Conservation (phyloP, 2,113 vertebrate species). For the Campylorhamphus procurvoides region DNA sequence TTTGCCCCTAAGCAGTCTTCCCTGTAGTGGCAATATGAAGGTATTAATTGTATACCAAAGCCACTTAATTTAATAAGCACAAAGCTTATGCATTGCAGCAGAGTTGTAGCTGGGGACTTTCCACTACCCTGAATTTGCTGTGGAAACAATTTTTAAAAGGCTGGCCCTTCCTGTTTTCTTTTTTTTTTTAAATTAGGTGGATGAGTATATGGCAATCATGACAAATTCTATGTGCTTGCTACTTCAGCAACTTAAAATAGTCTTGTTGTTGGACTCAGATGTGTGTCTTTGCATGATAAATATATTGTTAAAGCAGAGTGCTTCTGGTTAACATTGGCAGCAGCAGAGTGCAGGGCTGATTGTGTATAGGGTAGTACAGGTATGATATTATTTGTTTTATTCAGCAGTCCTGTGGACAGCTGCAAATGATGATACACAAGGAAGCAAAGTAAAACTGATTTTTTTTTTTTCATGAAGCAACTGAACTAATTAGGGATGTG, state of each 20-base stretch:
- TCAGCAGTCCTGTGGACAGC: neutral
- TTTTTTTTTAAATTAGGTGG: neutral
- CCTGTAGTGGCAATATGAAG: constrained; percentile 2
- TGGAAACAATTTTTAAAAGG: constrained; percentile 2
- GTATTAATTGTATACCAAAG: constrained; percentile 60
- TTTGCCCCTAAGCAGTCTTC: constrained; percentile 46
- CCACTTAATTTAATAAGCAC: constrained; percentile 57
- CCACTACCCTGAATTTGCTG: neutral
- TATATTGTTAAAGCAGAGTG: neutral
- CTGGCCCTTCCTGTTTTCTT: neutral
- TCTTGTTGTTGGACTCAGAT: neutral
- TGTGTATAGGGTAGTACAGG: neutral
- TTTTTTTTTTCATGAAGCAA: neutral
- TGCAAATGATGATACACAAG: neutral
- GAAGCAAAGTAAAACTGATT: neutral
- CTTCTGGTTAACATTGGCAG: neutral
- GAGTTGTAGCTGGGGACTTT: constrained; percentile 12
- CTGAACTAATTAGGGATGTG: neutral
- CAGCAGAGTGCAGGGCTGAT: neutral
- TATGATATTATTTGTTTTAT: neutral
- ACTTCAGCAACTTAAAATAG: constrained; percentile 36
- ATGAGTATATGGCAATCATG: neutral
- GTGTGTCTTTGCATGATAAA: neutral
- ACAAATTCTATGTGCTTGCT: neutral
- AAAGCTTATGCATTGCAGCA: neutral